Evolutionary conservation across 1,140 invertebrate species (phyloP), one percentile per base, ranked within the genome.

Genomic region (Lutraria rhynchaena): DNA sequence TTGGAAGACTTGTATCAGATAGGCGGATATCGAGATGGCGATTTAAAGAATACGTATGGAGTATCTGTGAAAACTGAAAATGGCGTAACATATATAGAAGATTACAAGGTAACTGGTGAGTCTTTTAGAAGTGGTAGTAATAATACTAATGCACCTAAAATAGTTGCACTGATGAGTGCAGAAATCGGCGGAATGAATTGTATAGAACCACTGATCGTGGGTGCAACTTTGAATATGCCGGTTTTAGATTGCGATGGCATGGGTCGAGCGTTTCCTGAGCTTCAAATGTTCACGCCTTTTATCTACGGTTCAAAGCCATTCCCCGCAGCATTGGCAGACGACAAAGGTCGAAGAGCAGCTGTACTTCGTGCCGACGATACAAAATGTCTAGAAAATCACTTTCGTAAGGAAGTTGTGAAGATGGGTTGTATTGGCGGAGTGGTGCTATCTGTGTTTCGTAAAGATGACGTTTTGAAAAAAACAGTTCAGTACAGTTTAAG

Each of bases 131-230:
- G 27, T 31, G 7, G 22, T n/a, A 27, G n/a, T 33, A 41, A 29
- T 11, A 41, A 49, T 4, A 29, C 75, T 0, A 70, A 69, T 5
- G 35, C 74, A 0, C 73, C 85, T 29, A 83, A 81, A 19, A 81
- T 91, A 22, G 80, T 85, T 22, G 90, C 83, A 22, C 11, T 91
- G 11, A 81, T 89, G 78, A 87, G 83, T 81, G 86, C 58, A 24
- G 91, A 92, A 78, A 88, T 90, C 29, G 91, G 90, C 15, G 91
- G 91, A 1, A 55, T 88, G 44, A 92, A 92, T 63, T 83, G 85
- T 17, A 83, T 92, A 0, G 89, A 90, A 58, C 90, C 90, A n/a
- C 71, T 91, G 3, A 53, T 87, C 11, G 86, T 90, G 31, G 84
- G 82, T 13, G 91, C 89, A 0, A 84, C 87, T 15, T 46, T 88